Base-by-base conservation (phyloP, 37 sponge, comb jelly and placozoan species). In the Spongia lamella region DNA sequence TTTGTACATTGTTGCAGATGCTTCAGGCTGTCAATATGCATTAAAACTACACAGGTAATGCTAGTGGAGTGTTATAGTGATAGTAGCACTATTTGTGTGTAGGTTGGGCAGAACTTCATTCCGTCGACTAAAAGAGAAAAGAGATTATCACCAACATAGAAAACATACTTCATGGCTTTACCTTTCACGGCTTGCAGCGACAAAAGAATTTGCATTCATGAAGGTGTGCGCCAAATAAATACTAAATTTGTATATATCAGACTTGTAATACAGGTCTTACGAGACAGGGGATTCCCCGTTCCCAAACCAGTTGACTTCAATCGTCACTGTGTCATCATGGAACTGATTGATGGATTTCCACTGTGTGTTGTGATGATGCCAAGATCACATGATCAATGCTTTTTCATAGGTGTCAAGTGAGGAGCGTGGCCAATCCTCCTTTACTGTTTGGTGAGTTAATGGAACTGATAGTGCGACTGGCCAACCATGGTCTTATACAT, bases 311-410 rank as follows among this genome's bases (percentile, higher is more conserved):
- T 95, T 24, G 91, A 95, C 78, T 84, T 76, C 80, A 98, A 98
- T 84, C 79, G 99, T 76, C 96, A 98, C 53, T 87, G 91, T 75
- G 96, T 98, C 0, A 87, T 98, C 24, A 98, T 98, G 99, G 81
- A 95, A 39, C 84, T 98, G 33, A 59, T 92, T 22, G 70, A 80
- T 61, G 99, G 96, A 19, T 86, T 87, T 74, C 99, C 99, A 36
- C 89, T 98, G 88, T 91, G 54, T 78, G 89, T 63, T n/a, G 31
- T 0, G 57, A 63, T 19, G 19, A 5, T 47, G 11, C 51, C 7
- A 22, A 19, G 2, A 1, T 33, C 19, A 33, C 53, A 61, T 38
- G 16, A 56, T 72, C 54, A 19, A 19, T 54, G 11, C 56, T 29
- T 39, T 19, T 21, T 56, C 54, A n/a, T 56, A 93, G 94, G 13